Conservation (phyloP, 2,797 vertebrate species). For the Hippocampus kuda region DNA sequence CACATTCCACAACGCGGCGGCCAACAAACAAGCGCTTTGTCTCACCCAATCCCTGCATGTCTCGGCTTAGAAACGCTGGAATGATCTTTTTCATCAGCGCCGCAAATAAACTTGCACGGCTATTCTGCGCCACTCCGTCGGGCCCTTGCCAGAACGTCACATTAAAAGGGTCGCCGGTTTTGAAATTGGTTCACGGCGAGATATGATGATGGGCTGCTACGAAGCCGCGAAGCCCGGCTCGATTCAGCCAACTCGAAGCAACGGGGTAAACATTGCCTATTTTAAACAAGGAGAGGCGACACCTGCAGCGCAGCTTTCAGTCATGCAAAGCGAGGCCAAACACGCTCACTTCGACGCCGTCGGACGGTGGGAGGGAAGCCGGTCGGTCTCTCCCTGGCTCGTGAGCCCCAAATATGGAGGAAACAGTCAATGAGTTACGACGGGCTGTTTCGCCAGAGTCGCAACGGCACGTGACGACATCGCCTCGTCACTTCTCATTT, state of each 20-base stretch:
- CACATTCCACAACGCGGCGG: not conserved
- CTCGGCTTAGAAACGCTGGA: constrained; percentile 5
- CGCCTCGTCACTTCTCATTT: constrained; percentile 9
- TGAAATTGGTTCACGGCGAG: too few species aligned
- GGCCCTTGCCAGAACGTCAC: not conserved
- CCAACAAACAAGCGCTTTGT: constrained; percentile 2
- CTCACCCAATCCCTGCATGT: not conserved
- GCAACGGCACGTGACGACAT: constrained; percentile 26
- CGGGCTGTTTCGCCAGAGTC: constrained; percentile 10
- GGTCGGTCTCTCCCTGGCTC: constrained; percentile 4
- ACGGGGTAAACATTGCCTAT: not conserved
- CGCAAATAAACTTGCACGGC: not conserved
- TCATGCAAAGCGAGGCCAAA: not conserved
- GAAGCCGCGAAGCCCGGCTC: not conserved
- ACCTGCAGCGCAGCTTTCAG: not conserved
- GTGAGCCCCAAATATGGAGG: constrained; percentile 57
- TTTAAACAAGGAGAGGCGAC: not conserved
- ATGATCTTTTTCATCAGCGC: constrained; percentile 2
- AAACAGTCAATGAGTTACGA: constrained; percentile 21
- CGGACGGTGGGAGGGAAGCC: too few species aligned
- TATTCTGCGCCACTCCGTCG: not conserved
- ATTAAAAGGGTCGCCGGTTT: not conserved
- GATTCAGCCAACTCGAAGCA: not conserved
- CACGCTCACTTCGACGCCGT: too few species aligned
- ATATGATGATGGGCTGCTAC: not conserved